phyloP scores from a whole-genome alignment of 23 tunicate genomes.

The Styela plicata region DNA sequence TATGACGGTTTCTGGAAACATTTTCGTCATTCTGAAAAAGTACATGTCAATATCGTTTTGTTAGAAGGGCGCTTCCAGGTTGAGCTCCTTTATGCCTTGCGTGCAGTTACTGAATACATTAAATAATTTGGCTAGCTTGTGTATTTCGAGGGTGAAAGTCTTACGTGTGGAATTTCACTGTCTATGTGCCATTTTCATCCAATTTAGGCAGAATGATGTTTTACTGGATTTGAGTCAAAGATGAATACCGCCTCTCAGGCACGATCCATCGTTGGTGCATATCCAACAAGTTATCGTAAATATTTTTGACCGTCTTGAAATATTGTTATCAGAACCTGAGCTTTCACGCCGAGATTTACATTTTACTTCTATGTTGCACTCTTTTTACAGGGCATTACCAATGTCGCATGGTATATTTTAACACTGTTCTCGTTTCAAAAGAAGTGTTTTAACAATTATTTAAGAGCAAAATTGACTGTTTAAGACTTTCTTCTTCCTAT shows the following conservation, averaged over 20 bases:
- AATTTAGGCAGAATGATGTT: no score
- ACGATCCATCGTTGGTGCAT: no score
- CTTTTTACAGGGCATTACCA: neutral
- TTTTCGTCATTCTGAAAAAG: slow-evolving; percentile 90
- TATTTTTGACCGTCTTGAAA: no score
- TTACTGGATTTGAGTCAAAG: no score
- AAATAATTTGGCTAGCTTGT: neutral
- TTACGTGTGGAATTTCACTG: no score
- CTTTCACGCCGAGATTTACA: no score
- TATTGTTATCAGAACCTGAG: no score
- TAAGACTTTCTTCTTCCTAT: neutral
- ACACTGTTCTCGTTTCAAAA: neutral
- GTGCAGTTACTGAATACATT: slow-evolving; percentile 57
- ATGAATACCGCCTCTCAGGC: no score
- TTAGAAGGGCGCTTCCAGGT: slow-evolving; percentile 86
- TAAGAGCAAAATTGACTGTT: neutral
- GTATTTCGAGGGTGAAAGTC: no score
- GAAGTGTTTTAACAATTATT: neutral
- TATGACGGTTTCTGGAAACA: slow-evolving; percentile 90
- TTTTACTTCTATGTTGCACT: neutral
- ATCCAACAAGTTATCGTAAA: no score
- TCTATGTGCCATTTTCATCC: no score
- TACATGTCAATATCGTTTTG: slow-evolving; percentile 77
- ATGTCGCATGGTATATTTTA: neutral
- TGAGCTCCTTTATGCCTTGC: slow-evolving; percentile 81